Conservation (phyloP, 2,797 vertebrate genomes). For the Silurus aristotelis region DNA sequence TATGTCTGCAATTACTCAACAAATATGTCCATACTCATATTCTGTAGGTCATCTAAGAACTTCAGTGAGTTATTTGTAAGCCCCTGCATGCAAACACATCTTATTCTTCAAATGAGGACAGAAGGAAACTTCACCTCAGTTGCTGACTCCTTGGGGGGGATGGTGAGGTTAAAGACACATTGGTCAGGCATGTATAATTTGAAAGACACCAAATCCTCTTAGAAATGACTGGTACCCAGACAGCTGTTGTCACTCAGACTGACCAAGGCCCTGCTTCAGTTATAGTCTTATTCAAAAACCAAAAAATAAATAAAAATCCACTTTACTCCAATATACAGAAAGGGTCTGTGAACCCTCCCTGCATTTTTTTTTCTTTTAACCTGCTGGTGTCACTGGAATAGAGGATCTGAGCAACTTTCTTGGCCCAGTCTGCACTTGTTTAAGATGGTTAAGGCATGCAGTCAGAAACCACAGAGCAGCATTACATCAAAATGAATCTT, state of each 20-base stretch:
- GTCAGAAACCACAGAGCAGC: slow-evolving; percentile 26
- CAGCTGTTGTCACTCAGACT: background rate
- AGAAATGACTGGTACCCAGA: background rate
- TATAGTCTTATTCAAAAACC: background rate
- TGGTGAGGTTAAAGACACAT: slow-evolving; percentile 26
- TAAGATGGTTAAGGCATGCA: slow-evolving; percentile 26
- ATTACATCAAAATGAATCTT: slow-evolving; percentile 39
- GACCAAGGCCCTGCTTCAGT: background rate
- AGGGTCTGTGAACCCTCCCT: background rate
- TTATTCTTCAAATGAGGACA: slow-evolving; percentile 11
- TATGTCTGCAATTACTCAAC: background rate
- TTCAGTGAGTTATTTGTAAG: slow-evolving; percentile 10
- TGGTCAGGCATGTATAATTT: slow-evolving; percentile 3
- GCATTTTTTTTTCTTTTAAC: background rate
- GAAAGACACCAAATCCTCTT: background rate
- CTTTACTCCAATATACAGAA: background rate
- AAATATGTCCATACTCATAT: background rate
- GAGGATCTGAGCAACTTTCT: background rate
- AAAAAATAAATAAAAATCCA: background rate
- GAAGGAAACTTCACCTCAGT: slow-evolving; percentile 29
- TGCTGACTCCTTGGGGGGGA: background rate
- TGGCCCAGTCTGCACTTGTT: slow-evolving; percentile 16
- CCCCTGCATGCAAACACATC: slow-evolving; percentile 8
- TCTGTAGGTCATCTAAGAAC: background rate
- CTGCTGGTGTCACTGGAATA: background rate